Conservation (phyloP, 2,888 invertebrate genomes). For the Brassicogethes aeneus region DNA sequence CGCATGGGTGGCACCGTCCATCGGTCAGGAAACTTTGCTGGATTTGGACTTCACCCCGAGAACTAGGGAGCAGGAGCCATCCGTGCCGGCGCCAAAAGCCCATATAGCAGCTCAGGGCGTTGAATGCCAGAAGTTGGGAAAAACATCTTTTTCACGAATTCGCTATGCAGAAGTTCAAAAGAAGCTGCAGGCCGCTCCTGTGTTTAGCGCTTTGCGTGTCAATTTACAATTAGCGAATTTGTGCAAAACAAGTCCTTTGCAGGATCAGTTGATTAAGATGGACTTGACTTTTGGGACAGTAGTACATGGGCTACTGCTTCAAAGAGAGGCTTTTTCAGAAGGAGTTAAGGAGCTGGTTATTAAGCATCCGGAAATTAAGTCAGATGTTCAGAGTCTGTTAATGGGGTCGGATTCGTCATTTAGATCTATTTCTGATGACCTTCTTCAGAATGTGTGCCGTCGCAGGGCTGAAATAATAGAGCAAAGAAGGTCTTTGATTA, state of each 20-base stretch:
- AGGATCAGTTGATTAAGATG: too few species aligned
- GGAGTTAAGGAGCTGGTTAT: neutral
- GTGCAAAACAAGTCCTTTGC: neutral
- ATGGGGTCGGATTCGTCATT: too few species aligned
- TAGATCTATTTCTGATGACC: too few species aligned
- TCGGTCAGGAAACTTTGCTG: neutral
- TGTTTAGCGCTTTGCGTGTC: slow-evolving; percentile 9
- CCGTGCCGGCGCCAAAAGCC: slow-evolving; percentile 5
- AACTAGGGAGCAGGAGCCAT: slow-evolving; percentile 7
- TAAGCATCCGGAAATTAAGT: slow-evolving; percentile 3
- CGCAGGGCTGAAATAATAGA: slow-evolving; percentile 10
- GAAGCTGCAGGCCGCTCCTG: slow-evolving; percentile 8
- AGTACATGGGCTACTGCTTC: too few species aligned
- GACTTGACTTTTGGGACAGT: too few species aligned
- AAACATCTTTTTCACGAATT: slow-evolving; percentile 4
- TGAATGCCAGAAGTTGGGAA: slow-evolving; percentile 9
- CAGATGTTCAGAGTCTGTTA: too few species aligned
- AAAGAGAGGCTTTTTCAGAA: too few species aligned
- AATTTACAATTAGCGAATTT: slow-evolving; percentile 7
- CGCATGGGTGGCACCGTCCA: neutral
- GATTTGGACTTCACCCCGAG: slow-evolving; percentile 7
- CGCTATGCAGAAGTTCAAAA: slow-evolving; percentile 9
- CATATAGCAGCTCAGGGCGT: slow-evolving; percentile 11
- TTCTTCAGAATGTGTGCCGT: too few species aligned
- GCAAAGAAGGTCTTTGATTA: slow-evolving; percentile 6